These are phyloP conservation scores for Pygoscelis antarcticus DNA, from an alignment of 2,113 vertebrate genomes.

Conservation along the genomic window DNA sequence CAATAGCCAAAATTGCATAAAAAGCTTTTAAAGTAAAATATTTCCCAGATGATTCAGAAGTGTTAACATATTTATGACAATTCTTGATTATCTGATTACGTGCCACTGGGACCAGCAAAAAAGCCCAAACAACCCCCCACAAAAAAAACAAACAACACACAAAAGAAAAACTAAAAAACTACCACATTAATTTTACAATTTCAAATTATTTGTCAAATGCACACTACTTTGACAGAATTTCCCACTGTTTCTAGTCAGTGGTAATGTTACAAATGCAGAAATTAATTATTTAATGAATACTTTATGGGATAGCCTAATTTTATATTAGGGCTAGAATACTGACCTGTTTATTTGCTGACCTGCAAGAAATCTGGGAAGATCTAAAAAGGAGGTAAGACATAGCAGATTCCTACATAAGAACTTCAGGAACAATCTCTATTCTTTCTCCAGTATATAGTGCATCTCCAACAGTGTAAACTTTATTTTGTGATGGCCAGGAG, in stretches of 20 bases:
- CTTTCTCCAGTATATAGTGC: not conserved
- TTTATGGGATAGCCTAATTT: not conserved
- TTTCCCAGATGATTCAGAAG: conserved; percentile 67
- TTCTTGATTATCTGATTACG: conserved; percentile 76
- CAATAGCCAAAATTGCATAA: conserved; percentile 25
- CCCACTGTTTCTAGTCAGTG: not conserved
- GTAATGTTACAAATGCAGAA: not conserved
- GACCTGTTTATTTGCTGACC: not conserved
- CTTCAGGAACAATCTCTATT: not conserved
- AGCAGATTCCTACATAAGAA: not conserved
- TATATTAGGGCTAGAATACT: not conserved
- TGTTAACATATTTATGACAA: conserved; percentile 62
- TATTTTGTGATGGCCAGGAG: not conserved
- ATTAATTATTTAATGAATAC: not conserved
- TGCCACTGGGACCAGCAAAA: conserved; percentile 5
- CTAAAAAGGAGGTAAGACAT: not conserved
- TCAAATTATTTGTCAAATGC: not conserved
- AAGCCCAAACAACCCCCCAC: not conserved
- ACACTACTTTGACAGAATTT: not conserved
- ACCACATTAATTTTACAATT: not conserved
- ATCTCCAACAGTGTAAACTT: not conserved
- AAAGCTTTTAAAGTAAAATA: conserved; percentile 46
- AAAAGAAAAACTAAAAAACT: not conserved
- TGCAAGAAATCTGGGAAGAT: not conserved
- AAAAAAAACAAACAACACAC: not conserved